Conservation (phyloP, 2,113 vertebrate genomes). For the Hiodon tergisus region DNA sequence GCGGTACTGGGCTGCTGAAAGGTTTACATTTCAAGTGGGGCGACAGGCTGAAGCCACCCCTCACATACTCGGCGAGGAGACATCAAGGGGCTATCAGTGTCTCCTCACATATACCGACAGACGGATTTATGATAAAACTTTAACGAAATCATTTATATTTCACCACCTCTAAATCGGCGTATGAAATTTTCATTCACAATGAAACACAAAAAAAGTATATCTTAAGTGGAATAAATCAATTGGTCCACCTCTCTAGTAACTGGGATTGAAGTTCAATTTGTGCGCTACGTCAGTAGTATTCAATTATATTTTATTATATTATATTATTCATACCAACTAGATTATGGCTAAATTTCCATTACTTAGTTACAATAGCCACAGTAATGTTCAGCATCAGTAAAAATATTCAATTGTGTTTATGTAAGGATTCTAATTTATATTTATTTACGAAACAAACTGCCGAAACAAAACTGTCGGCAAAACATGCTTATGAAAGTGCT, state of each 20-base stretch:
- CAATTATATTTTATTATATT: constrained; percentile 6
- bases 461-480: no score
- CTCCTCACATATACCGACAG: constrained; percentile 69
- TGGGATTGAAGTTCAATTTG: constrained; percentile 53
- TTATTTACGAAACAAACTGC: no score
- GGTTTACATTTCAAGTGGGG: constrained; percentile 48
- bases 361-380: background rate
- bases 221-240: constrained; percentile 62
- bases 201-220: constrained; percentile 66
- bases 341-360: background rate
- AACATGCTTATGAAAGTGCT: no score
- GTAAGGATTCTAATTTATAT: no score
- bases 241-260: constrained; percentile 34
- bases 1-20: constrained; percentile 45
- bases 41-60: constrained; percentile 53
- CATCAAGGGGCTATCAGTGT: constrained; percentile 70
- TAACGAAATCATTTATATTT: constrained; percentile 91
- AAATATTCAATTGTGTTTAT: no score
- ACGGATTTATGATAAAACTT: constrained; percentile 89
- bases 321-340: no score
- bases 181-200: constrained; percentile 85
- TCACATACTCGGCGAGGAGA: constrained; percentile 56
- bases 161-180: constrained; percentile 79
- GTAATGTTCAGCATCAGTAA: no score
- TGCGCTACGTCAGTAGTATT: constrained; percentile 31